Percentiles rank a stretch among this genome's conserved stretches.
These are phyloP conservation scores for Neodontobutis hainanensis DNA, from an alignment of 2,113 vertebrate species.

Conservation along the genomic window DNA sequence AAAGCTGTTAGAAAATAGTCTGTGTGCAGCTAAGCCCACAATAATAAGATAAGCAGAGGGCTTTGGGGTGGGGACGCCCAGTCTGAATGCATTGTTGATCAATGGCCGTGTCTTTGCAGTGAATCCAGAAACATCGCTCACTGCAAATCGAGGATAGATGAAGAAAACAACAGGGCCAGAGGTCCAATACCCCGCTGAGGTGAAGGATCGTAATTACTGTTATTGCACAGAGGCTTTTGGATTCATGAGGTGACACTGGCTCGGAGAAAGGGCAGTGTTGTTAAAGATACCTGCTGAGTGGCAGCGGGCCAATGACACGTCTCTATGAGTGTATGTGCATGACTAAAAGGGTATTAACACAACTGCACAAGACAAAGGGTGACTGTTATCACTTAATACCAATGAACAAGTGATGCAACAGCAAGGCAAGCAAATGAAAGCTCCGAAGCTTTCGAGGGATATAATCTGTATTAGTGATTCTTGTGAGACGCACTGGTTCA, in stretches of 20 bases:
- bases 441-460: slow-evolving; percentile 5
- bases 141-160: slow-evolving; percentile 15
- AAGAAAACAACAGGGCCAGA: slow-evolving; percentile 38
- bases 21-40: slow-evolving; percentile 54
- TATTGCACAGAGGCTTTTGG: slow-evolving; percentile 37
- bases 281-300: slow-evolving; percentile 35
- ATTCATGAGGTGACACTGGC: slow-evolving; percentile 42
- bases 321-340: slow-evolving; percentile 18
- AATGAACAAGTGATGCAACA: slow-evolving; percentile 22
- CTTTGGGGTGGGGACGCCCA: slow-evolving; percentile 36
- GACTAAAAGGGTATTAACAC: slow-evolving; percentile 28
- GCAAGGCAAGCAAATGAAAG: slow-evolving; percentile 4
- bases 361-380: slow-evolving; percentile 24
- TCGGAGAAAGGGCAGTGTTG: slow-evolving; percentile 22
- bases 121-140: slow-evolving; percentile 18
- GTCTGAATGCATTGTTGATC: slow-evolving; percentile 50
- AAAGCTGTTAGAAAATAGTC: slow-evolving; percentile 64
- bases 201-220: slow-evolving; percentile 43
- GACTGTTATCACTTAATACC: slow-evolving; percentile 15
- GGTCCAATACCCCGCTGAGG: slow-evolving; percentile 38
- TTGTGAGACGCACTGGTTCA: background rate
- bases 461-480: background rate
- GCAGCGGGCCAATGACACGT: background rate
- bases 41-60: slow-evolving; percentile 70
- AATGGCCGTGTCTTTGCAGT: background rate